These are phyloP conservation scores for Sebastes miniatus DNA, from an alignment of 2,797 vertebrate genomes.

Conservation along the genomic window DNA sequence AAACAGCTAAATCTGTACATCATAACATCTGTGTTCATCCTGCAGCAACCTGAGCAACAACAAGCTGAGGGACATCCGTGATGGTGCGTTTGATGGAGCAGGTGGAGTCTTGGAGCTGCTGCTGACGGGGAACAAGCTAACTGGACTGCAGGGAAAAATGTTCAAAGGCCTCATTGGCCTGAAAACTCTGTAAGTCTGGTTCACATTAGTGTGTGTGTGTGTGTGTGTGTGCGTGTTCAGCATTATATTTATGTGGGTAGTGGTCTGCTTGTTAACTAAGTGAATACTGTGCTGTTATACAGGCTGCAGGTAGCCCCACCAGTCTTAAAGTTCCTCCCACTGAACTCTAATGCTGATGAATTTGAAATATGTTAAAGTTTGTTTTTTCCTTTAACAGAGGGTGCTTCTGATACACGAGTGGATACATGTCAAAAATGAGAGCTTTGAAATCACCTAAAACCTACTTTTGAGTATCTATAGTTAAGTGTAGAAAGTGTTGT, in stretches of 20 bases:
- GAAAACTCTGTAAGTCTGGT: constrained; percentile 90
- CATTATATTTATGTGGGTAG: background rate
- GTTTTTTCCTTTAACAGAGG: background rate
- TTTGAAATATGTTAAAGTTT: background rate
- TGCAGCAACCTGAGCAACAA: constrained; percentile 96
- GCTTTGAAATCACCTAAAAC: background rate
- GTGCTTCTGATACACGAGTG: background rate
- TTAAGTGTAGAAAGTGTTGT: background rate
- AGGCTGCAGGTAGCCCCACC: background rate
- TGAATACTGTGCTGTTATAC: background rate
- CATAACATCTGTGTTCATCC: constrained; percentile 10
- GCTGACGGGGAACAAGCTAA: constrained; percentile 94
- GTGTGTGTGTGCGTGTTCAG: background rate
- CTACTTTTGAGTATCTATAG: background rate
- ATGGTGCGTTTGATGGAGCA: constrained; percentile 90
- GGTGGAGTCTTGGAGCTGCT: constrained; percentile 89
- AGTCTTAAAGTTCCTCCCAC: background rate
- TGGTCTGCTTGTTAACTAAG: background rate
- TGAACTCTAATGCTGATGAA: background rate
- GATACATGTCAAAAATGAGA: background rate
- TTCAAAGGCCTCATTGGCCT: constrained; percentile 90
- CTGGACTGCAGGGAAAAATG: constrained; percentile 88
- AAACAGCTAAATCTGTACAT: background rate
- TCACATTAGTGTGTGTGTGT: background rate
- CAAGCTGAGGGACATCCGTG: constrained; percentile 93